These are phyloP conservation scores for Iselma pallidipennis DNA, from an alignment of 2,888 invertebrate genomes.

Conservation along the genomic window DNA sequence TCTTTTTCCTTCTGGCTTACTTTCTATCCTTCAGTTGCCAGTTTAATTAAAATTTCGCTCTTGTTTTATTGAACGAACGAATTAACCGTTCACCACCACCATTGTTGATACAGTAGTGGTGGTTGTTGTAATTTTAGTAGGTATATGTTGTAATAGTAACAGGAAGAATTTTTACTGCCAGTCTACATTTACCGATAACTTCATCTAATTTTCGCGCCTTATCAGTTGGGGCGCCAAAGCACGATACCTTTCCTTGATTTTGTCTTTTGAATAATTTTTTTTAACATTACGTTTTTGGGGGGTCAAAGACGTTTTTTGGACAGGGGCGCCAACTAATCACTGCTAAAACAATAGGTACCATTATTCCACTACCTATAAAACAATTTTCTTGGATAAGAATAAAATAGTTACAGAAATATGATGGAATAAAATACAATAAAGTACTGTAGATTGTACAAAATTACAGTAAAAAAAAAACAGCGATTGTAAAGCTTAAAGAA, in stretches of 20 bases:
- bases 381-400: not conserved
- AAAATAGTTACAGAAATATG: not conserved
- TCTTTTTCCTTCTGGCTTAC: not conserved
- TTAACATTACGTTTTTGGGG: no score
- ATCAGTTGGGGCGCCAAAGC: no score
- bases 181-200: no score
- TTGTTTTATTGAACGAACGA: not conserved
- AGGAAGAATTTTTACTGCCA: no score
- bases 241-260: no score
- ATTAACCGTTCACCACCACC: not conserved
- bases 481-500: not conserved
- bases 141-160: not conserved
- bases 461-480: not conserved
- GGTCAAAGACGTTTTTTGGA: no score
- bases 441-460: not conserved
- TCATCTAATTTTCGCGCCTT: no score
- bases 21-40: not conserved
- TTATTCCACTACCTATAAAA: no score
- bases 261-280: no score
- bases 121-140: not conserved
- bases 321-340: no score
- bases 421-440: not conserved
- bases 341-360: no score
- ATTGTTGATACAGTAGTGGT: not conserved
- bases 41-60: not conserved